A percentile compares a stretch with the other conserved stretches of the same genome.
phyloP scores from a whole-genome alignment of 2,888 invertebrate genomes.

The Chelonus formosanus region DNA sequence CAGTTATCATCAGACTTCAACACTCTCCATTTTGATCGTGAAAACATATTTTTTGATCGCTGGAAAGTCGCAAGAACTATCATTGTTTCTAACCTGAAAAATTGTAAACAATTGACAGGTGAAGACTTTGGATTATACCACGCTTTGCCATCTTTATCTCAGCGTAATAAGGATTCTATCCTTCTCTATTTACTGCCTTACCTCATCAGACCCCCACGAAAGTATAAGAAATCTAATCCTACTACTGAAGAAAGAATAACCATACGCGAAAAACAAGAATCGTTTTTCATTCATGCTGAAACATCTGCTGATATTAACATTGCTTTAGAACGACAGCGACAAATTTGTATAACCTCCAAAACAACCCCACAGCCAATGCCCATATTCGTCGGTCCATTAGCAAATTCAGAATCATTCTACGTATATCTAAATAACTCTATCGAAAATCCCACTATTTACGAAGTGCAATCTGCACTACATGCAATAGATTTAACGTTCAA shows the following conservation, averaged over 20 bases:
- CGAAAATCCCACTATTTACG: slow-evolving; percentile 23
- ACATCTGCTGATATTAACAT: not conserved
- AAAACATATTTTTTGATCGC: slow-evolving; percentile 4
- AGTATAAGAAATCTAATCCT: not conserved
- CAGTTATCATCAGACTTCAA: not conserved
- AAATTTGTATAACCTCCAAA: not conserved
- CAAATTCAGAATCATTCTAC: slow-evolving; percentile 17
- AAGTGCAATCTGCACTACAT: slow-evolving; percentile 11
- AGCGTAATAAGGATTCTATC: not conserved
- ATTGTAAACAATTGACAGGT: too few relatives aligned
- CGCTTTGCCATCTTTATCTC: not conserved
- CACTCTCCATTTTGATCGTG: not conserved
- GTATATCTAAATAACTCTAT: slow-evolving; percentile 24
- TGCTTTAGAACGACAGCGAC: slow-evolving; percentile 16
- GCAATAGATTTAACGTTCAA: slow-evolving; percentile 23
- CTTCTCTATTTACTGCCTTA: too few relatives aligned
- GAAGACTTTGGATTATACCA: not conserved
- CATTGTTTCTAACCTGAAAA: too few relatives aligned
- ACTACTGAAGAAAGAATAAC: not conserved
- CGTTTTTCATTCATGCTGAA: not conserved
- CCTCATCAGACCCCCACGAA: not conserved
- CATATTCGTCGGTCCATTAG: slow-evolving; percentile 27
- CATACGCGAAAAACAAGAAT: not conserved
- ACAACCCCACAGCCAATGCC: slow-evolving; percentile 24
- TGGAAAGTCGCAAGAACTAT: not conserved